These are phyloP conservation scores for Saccopteryx leptura DNA, from an alignment of 2,113 vertebrate genomes.

Conservation along the genomic window DNA sequence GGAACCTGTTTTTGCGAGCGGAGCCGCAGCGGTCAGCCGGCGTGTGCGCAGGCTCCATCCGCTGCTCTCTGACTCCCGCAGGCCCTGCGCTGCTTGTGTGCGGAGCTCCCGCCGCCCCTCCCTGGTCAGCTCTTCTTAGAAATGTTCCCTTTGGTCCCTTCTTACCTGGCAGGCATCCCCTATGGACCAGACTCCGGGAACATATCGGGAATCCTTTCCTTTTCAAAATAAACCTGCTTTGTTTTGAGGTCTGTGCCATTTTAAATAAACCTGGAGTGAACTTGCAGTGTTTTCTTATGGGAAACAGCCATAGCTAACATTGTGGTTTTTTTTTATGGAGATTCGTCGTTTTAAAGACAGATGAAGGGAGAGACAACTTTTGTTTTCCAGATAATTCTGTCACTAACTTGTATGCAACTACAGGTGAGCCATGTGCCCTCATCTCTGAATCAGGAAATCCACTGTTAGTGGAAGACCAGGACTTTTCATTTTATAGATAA, in stretches of 20 bases:
- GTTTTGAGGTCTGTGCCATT: not conserved
- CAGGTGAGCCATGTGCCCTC: not conserved
- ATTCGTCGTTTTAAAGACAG: not conserved
- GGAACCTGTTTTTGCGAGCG: not conserved
- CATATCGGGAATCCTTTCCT: not conserved
- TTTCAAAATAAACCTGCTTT: not conserved
- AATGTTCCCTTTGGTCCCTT: not conserved
- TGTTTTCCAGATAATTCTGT: not conserved
- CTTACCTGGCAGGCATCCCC: not conserved
- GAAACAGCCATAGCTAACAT: not conserved
- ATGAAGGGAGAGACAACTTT: not conserved
- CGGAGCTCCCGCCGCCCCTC: not conserved
- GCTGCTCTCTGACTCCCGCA: rapidly evolving
- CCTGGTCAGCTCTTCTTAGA: not conserved
- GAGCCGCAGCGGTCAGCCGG: not conserved
- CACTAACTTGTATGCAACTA: not conserved
- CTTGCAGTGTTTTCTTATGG: not conserved
- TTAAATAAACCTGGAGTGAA: conserved; percentile 43
- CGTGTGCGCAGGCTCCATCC: not conserved
- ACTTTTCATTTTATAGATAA: not conserved
- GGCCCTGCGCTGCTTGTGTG: not conserved
- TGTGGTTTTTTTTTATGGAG: not conserved
- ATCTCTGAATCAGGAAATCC: not conserved
- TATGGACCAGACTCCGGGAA: not conserved
- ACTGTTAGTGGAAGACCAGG: not conserved